Evolutionary conservation across 2,113 vertebrate genomes (phyloP), one percentile per base, ranked within the genome.

Genomic region (Panthera leo): DNA sequence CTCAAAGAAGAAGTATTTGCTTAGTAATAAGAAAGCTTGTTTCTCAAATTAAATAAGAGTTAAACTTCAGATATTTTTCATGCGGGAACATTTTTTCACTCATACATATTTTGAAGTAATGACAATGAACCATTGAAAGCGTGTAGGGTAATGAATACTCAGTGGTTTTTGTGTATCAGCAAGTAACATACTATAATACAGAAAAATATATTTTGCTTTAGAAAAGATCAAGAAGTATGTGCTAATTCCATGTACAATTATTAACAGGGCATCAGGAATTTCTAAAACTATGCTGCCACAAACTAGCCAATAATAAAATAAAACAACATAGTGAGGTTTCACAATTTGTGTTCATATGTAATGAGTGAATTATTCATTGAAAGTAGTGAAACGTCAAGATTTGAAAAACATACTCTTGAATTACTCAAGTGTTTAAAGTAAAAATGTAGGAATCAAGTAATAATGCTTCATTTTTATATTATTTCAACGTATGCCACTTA

Each of bases 251-350:
- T 61, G 39, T 95, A 94, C 45, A 71, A 95, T 90, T 97, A 97
- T 94, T 89, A 98, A 91, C 23, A 94, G 42, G 68, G n/a, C 79
- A 73, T 53, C 67, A 65, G 34, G 14, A 36, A 97, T 97, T 98
- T 98, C 78, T 94, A 95, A 97, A 97, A 23, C 34, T 87, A 36
- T 94, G 71, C 94, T 70, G 42, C 36, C n/a, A 87, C 58, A 78
- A 97, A 94, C 42, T 71, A 96, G 5, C 63, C 90, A 68, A 85
- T 96, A 79, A 68, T 93, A 79, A 95, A 76, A 96, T 92, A 98
- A 93, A 97, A 79, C 7, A 8, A 58, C 95, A 25, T 2, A 85
- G 12, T 45, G 93, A 3, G 1, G 73, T 89, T 85, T 34, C n/a
- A 92, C 45, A 53, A 19, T 63, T 55, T 58, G 55, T 86, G 31